Evolutionary conservation across 2,113 vertebrate genomes (phyloP).

Genomic region (Agelaius phoeniceus): DNA sequence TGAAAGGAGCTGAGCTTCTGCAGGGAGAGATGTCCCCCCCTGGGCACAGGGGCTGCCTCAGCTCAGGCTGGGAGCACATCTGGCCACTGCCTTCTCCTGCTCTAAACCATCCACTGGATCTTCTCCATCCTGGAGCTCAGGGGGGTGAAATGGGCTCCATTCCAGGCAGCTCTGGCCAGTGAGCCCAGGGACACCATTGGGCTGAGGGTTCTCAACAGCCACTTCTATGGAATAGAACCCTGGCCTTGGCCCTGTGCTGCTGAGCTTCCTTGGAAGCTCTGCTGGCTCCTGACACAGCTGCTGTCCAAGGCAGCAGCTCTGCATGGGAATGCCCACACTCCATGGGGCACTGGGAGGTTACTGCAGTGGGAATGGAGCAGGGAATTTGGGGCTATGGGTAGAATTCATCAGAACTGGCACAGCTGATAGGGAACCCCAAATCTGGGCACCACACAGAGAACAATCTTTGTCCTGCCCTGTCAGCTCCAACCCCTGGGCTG

Average conservation of each 20-base stretch:
- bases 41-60: not conserved
- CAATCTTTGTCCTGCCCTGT: not conserved
- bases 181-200: too few species aligned
- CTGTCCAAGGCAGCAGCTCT: too few species aligned
- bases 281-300: not conserved
- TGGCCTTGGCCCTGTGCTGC: too few species aligned
- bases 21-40: accelerated
- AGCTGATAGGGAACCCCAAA: too few species aligned
- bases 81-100: accelerated
- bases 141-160: too few species aligned
- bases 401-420: not conserved
- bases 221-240: too few species aligned
- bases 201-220: too few species aligned
- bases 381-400: not conserved
- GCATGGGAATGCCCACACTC: too few species aligned
- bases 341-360: not conserved
- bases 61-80: accelerated
- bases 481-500: not conserved
- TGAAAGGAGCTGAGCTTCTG: accelerated
- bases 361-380: not conserved
- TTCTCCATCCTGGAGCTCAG: too few species aligned
- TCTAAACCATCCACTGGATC: not conserved
- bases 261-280: not conserved
- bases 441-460: not conserved
- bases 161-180: too few species aligned